Evolutionary conservation across 2,888 invertebrate species (phyloP).

Genomic region (Eupithecia dodoneata): DNA sequence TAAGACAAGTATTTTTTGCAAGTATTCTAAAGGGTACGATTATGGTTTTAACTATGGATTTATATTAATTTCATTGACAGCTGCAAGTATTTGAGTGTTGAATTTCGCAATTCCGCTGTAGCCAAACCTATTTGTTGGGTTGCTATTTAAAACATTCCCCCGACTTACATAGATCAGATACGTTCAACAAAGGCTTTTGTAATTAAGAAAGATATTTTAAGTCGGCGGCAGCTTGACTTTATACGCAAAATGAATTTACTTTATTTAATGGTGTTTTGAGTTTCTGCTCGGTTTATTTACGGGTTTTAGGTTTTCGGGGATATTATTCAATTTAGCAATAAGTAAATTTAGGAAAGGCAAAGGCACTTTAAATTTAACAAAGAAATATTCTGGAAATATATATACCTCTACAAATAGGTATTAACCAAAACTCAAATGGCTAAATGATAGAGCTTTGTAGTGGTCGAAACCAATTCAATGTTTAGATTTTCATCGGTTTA

Average conservation of each 20-base stretch:
- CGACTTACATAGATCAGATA: conserved; percentile 84
- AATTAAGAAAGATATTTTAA: conserved; percentile 84
- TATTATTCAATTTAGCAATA: conserved; percentile 17
- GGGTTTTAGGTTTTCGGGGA: conserved; percentile 26
- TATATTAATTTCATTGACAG: neutral
- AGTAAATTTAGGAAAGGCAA: neutral
- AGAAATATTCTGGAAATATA: neutral
- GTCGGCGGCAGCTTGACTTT: conserved; percentile 82
- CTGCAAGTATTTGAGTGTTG: conserved; percentile 38
- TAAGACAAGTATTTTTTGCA: neutral
- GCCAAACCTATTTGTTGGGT: conserved; percentile 82
- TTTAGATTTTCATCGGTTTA: conserved; percentile 16
- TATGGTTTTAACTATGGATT: neutral
- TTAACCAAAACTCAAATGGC: neutral
- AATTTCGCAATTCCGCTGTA: conserved; percentile 67
- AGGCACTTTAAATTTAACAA: neutral
- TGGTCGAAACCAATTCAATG: neutral
- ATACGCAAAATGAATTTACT: conserved; percentile 82
- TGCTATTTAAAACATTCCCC: conserved; percentile 83
- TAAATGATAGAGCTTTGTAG: neutral
- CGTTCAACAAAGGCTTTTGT: conserved; percentile 84
- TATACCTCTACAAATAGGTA: neutral
- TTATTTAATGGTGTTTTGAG: conserved; percentile 76
- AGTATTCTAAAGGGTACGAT: neutral
- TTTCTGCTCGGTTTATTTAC: conserved; percentile 57